phyloP scores from a whole-genome alignment of 2,113 vertebrate species.

The Acanthisitta chloris region DNA sequence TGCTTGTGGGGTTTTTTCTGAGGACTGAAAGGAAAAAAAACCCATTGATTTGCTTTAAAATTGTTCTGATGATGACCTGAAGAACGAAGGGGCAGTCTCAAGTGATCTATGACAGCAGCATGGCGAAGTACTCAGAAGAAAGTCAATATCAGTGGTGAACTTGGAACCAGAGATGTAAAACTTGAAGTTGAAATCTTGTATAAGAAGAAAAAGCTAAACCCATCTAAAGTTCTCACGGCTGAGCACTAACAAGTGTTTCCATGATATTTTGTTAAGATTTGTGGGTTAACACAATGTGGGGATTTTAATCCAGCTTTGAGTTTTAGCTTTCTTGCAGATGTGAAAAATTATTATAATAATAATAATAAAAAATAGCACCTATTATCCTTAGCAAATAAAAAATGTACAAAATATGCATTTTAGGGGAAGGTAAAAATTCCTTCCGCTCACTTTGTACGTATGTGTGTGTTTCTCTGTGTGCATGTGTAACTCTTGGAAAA shows the following conservation, averaged over 20 bases:
- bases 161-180: not conserved
- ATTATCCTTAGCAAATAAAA: not conserved
- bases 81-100: not conserved
- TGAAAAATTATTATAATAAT: not conserved
- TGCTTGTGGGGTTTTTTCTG: not conserved
- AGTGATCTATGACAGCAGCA: not conserved
- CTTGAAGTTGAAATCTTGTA: not conserved
- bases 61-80: not conserved
- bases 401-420: not conserved
- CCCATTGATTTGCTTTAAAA: not conserved
- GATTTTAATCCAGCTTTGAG: not conserved
- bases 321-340: not conserved
- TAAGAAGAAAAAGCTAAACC: not conserved
- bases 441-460: not conserved
- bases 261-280: not conserved
- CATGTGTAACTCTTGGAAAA: not conserved
- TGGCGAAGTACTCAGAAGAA: not conserved
- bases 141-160: not conserved
- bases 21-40: not conserved
- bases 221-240: not conserved
- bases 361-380: not conserved
- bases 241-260: not conserved
- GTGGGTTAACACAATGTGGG: not conserved
- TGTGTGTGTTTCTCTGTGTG: not conserved
- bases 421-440: not conserved